Base-by-base conservation (phyloP, 2,113 vertebrate genomes). In the Phocoena phocoena region DNA sequence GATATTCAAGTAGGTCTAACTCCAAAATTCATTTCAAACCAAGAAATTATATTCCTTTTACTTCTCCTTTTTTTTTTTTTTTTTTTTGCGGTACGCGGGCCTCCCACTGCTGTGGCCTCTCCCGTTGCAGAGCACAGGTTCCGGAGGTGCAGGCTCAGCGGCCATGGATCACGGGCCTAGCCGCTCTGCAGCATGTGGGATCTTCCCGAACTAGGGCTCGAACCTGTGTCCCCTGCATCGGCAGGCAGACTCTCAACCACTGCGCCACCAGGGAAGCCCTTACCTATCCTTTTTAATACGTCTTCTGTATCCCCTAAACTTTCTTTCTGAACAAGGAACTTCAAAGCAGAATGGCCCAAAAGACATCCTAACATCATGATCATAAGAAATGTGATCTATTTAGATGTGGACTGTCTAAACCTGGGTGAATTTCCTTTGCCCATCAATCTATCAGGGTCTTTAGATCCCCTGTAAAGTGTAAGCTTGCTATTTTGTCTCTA, bases 1-100 rank as follows among this genome's bases (percentile, higher is more conserved):
- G 86, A 95, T 85, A 93, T 63, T 80, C 82, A 87, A 95, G 47
- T 79, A 88, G 26, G 63, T 86, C 87, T 96, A 96, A 94, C 36
- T 86, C 62, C 71, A 85, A 83, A 96, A 96, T 85, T 92, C 62
- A 74, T 87, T 96, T 93, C 79, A 95, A 85, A 50, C n/a, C n/a
- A 90, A 85, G 33, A 76, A 97, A 93, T 62, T 53, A 71, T 36
- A 82, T 94, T 85, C 58, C 60, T 90, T 88, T 90, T 81, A 80
- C 6, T 9, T 73, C 28, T 65, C n/a, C 31, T 92, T 90, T 47
- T 47, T 47, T 90, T 47, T 47, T 47, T 47, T 47, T 47, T 47
- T 47, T 44, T 44, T 44, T 44, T 44, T 44, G 44, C 44, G 2
- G 44, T 47, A 47, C 9, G 44, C 2, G 44, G 44, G 44, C 44